phyloP scores from a whole-genome alignment of 64 coral and sea anemone genomes.

The Porites australiensis region DNA sequence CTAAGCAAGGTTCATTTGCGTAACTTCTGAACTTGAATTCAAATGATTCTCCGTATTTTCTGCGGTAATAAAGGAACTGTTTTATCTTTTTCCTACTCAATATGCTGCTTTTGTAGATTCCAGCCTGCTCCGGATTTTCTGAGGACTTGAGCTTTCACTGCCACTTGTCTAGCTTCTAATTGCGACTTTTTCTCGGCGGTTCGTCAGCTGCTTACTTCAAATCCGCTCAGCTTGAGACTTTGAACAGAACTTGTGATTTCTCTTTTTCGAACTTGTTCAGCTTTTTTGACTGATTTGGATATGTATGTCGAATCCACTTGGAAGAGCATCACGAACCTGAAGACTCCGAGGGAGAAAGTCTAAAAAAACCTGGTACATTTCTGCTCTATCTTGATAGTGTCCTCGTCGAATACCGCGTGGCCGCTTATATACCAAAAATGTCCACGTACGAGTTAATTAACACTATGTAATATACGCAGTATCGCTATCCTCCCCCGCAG shows the following conservation, averaged over 20 bases:
- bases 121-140: neutral
- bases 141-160: neutral
- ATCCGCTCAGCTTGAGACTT: neutral
- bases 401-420: too few relatives aligned
- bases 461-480: too few relatives aligned
- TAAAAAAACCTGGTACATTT: too few relatives aligned
- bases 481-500: too few relatives aligned
- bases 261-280: too few relatives aligned
- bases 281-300: constrained; percentile 25
- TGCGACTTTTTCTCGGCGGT: constrained; percentile 7
- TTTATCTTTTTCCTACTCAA: constrained; percentile 4
- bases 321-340: too few relatives aligned
- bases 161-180: neutral
- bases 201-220: constrained; percentile 7
- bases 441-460: too few relatives aligned
- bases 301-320: neutral
- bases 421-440: too few relatives aligned
- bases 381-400: too few relatives aligned
- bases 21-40: constrained; percentile 1
- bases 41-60: neutral
- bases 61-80: constrained; percentile 7
- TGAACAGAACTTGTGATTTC: too few relatives aligned
- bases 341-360: too few relatives aligned
- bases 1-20: too few relatives aligned
- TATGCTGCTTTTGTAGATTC: neutral